A percentile compares a stretch with the other conserved stretches of the same genome.
These are phyloP conservation scores for Azemiops feae DNA, from an alignment of 2,113 vertebrate genomes.

Conservation along the genomic window DNA sequence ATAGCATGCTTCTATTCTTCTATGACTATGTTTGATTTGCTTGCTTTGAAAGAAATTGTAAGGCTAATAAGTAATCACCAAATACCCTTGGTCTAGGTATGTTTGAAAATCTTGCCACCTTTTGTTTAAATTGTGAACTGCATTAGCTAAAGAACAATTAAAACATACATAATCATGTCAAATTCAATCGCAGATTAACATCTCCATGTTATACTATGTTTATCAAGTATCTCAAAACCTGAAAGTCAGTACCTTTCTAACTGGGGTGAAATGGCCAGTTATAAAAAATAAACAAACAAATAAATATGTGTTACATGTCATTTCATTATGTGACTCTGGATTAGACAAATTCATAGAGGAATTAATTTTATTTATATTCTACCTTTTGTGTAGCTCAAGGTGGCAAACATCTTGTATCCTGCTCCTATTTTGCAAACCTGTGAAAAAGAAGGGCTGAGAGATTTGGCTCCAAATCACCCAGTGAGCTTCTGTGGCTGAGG, in stretches of 20 bases:
- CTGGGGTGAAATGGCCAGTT: neutral
- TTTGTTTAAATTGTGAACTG: constrained; percentile 63
- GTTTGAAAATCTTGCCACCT: constrained; percentile 64
- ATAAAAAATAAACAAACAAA: neutral
- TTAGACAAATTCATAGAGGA: neutral
- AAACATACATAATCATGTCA: neutral
- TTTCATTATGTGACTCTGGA: neutral
- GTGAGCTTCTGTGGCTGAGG: neutral
- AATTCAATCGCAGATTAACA: neutral
- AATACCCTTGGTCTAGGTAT: constrained; percentile 15
- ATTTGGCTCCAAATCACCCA: neutral
- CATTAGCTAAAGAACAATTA: constrained; percentile 39
- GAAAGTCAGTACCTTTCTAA: neutral
- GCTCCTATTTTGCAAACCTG: neutral
- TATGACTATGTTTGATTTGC: neutral
- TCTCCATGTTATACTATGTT: neutral
- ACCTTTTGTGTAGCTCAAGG: neutral
- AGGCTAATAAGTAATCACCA: neutral
- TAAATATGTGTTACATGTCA: neutral
- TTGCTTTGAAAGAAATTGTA: neutral
- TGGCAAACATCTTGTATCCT: neutral
- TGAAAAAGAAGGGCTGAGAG: neutral
- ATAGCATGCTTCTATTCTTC: neutral
- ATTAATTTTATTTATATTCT: neutral
- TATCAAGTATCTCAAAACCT: neutral